Evolutionary conservation across 1,140 invertebrate genomes (phyloP).

Genomic region (Cryptotermes secundus): DNA sequence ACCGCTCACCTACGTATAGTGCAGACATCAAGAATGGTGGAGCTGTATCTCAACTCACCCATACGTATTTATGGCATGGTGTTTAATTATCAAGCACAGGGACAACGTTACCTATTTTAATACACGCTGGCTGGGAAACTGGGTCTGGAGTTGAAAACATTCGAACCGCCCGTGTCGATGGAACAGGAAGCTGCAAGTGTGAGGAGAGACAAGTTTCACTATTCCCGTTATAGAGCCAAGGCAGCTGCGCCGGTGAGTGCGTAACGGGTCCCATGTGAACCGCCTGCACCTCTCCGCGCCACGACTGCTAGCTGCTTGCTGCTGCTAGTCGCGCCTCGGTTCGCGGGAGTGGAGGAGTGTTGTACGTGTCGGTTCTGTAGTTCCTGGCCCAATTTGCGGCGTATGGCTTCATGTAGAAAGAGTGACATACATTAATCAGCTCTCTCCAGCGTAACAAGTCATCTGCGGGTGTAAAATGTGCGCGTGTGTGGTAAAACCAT

Average conservation of each 20-base stretch:
- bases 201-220: neutral
- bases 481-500: neutral
- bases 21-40: no score
- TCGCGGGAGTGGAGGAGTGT: neutral
- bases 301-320: neutral
- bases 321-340: neutral
- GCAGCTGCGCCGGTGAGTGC: neutral
- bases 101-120: no score
- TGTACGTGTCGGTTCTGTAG: neutral
- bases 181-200: neutral
- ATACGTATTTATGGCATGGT: no score
- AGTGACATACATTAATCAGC: neutral
- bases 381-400: neutral
- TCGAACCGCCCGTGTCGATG: neutral
- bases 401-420: neutral
- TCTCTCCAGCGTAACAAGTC: neutral
- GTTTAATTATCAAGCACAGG: no score
- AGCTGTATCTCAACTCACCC: no score
- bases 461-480: neutral
- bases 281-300: neutral
- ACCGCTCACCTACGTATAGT: no score
- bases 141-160: no score
- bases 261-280: constrained; percentile 4
- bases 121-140: no score
- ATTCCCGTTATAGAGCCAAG: constrained; percentile 4